Base-by-base conservation (phyloP, 2,797 vertebrate species). In the Sparidentex hasta region DNA sequence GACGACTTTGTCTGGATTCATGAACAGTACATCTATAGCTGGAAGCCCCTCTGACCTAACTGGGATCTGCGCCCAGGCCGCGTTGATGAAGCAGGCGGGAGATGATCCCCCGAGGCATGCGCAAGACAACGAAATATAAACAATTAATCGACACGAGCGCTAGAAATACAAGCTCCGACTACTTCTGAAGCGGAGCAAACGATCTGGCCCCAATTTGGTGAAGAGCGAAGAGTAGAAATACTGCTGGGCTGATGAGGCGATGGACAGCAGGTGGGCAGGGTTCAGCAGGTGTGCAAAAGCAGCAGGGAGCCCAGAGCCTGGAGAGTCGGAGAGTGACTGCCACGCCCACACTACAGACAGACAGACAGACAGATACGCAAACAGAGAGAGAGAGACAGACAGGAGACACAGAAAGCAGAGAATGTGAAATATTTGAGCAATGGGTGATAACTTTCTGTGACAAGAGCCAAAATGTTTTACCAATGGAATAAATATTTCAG, bases 401-500 rank as follows among this genome's bases (percentile, higher is more conserved):
- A 48, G 5, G 6, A n/a, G 47, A 44, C 43, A 44, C 43, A 44
- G 46, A 87, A 82, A 82, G 46, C 58, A 44, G 23, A 58, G 43
- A 65, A 77, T 68, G 16, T 38, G 47, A 59, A 23, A 72, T 57
- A 64, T 78, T 62, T 65, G 23, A 74, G 27, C 11, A 46, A 71
- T 62, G 29, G 2, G 12, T 63, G 29, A 17, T 55, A 56, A 23
- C 12, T 52, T 51, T 7, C 38, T 59, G 20, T 55, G 43, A 38
- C 4, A 4, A 56, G 11, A 73, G 44, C 47, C 50, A 43, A 76
- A 61, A 48, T 67, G 21, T 51, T 12, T 59, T 43, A 68, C 65
- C 41, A 65, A 43, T 1, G 23, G 76, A 33, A 58, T 38, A 57
- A 50, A 80, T 70, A 83, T 68, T 74, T 85, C 9, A 67, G 70